Percentiles rank a stretch among this genome's conserved stretches.
Conservation (phyloP, 2,888 invertebrate genomes). For the Argynnis bischoffii region DNA sequence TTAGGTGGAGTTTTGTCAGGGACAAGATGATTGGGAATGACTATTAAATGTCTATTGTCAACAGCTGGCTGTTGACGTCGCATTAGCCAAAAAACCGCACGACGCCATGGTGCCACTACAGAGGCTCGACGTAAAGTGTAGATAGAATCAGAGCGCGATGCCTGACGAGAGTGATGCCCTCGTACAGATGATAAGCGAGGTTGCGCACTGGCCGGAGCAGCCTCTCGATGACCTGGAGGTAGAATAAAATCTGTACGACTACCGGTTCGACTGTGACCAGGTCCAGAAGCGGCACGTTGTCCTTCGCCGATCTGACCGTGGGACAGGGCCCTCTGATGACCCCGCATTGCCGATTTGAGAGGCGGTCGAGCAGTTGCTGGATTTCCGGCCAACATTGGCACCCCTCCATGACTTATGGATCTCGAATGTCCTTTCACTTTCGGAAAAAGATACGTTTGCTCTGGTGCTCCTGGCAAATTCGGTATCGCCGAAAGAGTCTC, state of each 20-base stretch:
- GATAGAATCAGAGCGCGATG: conserved; percentile 93
- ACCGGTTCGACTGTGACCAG: conserved; percentile 90
- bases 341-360: conserved; percentile 87
- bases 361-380: conserved; percentile 84
- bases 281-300: conserved; percentile 61
- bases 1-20: conserved; percentile 90
- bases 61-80: conserved; percentile 84
- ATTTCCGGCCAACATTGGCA: conserved; percentile 72
- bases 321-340: conserved; percentile 92
- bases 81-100: conserved; percentile 84
- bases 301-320: conserved; percentile 92
- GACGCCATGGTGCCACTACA: conserved; percentile 87
- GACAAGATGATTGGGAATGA: conserved; percentile 93
- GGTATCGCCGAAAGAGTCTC: conserved; percentile 77
- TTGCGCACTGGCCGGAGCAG: conserved; percentile 65
- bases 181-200: conserved; percentile 75
- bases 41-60: conserved; percentile 86
- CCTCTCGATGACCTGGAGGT: conserved; percentile 92
- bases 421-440: conserved; percentile 87
- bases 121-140: conserved; percentile 91
- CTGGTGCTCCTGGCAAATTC: conserved; percentile 78
- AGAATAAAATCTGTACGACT: conserved; percentile 95
- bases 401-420: conserved; percentile 93
- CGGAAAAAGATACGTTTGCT: conserved; percentile 79
- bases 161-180: conserved; percentile 90